Conservation (phyloP, 2,888 invertebrate genomes). For the Pasiphila rectangulata region DNA sequence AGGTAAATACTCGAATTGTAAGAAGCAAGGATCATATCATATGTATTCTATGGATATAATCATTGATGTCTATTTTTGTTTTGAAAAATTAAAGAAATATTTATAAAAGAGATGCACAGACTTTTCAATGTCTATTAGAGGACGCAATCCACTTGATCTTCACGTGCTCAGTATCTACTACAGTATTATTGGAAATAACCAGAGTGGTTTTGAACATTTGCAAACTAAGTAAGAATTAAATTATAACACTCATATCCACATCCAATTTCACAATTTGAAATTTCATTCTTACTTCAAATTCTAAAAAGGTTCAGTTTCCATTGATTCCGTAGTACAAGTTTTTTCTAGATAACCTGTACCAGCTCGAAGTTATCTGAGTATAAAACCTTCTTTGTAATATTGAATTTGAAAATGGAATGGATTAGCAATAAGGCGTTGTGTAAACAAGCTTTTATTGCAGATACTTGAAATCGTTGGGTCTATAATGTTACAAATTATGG, state of each 20-base stretch:
- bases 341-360: no score
- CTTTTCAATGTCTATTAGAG: no score
- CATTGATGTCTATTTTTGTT: no score
- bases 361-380: background rate
- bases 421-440: slow-evolving; percentile 22
- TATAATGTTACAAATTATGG: background rate
- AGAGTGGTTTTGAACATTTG: slow-evolving; percentile 51
- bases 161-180: no score
- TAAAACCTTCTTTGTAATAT: slow-evolving; percentile 7
- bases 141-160: no score
- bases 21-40: no score
- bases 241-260: no score
- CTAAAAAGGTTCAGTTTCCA: slow-evolving; percentile 4
- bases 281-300: background rate
- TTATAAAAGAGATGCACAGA: no score
- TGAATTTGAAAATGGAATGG: slow-evolving; percentile 12
- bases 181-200: slow-evolving; percentile 11
- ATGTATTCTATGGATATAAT: no score
- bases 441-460: background rate
- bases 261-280: background rate
- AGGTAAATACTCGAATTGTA: no score
- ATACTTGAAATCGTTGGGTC: background rate
- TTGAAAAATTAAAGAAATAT: no score
- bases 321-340: background rate
- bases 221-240: no score